Evolutionary conservation across 2,797 vertebrate genomes (phyloP).

Genomic region (Alfaro cultratus): DNA sequence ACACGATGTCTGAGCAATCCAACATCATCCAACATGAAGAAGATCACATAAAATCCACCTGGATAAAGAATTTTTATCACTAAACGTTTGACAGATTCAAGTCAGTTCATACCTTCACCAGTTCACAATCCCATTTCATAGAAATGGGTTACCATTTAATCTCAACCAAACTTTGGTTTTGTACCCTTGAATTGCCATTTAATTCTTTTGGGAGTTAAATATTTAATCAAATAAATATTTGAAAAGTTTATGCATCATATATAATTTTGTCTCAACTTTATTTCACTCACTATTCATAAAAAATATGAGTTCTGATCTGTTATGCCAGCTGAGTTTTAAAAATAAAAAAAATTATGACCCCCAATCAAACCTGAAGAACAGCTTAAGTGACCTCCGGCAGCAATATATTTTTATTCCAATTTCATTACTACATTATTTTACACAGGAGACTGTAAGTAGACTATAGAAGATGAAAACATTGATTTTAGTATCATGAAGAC

Average conservation of each 20-base stretch:
- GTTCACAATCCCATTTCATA: not conserved
- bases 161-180: not conserved
- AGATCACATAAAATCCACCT: not conserved
- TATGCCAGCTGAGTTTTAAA: not conserved
- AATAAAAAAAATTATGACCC: not conserved
- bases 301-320: not conserved
- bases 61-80: not conserved
- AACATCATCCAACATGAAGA: slow-evolving; percentile 4
- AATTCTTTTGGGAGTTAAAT: not conserved
- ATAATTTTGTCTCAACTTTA: not conserved
- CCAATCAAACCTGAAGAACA: not conserved
- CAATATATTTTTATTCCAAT: not conserved
- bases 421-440: not conserved
- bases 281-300: not conserved
- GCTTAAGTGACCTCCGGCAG: not conserved
- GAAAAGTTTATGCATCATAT: not conserved
- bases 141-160: not conserved
- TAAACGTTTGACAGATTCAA: not conserved
- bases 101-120: not conserved
- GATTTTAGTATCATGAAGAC: not conserved
- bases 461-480: not conserved
- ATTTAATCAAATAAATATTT: not conserved
- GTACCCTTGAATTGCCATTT: not conserved
- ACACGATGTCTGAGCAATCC: not conserved
- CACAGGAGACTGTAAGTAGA: not conserved